A percentile compares a stretch with the other conserved stretches of the same genome.
These are phyloP conservation scores for Loris lydekkerianus DNA, from an alignment of 2,797 vertebrate species.

Conservation along the genomic window DNA sequence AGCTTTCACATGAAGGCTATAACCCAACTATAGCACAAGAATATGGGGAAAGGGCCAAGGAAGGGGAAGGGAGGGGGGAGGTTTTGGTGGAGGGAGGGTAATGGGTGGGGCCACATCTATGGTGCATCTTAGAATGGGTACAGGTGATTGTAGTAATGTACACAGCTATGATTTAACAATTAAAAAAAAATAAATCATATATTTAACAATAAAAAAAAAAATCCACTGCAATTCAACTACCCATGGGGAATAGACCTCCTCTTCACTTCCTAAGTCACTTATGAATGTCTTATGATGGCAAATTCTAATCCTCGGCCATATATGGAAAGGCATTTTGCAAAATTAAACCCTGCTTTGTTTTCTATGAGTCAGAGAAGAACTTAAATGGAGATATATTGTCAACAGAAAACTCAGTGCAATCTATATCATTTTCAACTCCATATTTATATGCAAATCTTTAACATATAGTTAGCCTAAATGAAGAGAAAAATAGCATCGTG, in stretches of 20 bases:
- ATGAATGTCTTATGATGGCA: not conserved
- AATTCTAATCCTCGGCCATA: not conserved
- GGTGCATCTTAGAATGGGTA: too few relatives aligned
- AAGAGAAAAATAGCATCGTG: too few relatives aligned
- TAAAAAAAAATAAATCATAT: too few relatives aligned
- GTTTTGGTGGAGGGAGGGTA: too few relatives aligned
- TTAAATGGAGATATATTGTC: not conserved
- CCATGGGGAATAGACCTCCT: not conserved
- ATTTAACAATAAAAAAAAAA: not conserved
- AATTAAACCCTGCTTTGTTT: not conserved
- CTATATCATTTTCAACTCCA: not conserved
- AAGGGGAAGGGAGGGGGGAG: too few relatives aligned
- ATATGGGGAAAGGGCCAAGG: too few relatives aligned
- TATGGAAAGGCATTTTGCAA: not conserved
- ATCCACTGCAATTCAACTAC: not conserved
- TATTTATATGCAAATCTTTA: not conserved
- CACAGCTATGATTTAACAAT: too few relatives aligned
- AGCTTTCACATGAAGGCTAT: too few relatives aligned
- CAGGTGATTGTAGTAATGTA: too few relatives aligned
- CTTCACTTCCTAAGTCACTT: not conserved
- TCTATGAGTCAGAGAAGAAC: not conserved
- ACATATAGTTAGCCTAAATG: not conserved
- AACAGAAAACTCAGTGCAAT: not conserved
- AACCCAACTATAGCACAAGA: too few relatives aligned
- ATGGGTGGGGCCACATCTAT: too few relatives aligned